These are phyloP conservation scores for Arbacia lixula DNA, from an alignment of 53 echinoderm and acorn worm genomes.

Conservation along the genomic window DNA sequence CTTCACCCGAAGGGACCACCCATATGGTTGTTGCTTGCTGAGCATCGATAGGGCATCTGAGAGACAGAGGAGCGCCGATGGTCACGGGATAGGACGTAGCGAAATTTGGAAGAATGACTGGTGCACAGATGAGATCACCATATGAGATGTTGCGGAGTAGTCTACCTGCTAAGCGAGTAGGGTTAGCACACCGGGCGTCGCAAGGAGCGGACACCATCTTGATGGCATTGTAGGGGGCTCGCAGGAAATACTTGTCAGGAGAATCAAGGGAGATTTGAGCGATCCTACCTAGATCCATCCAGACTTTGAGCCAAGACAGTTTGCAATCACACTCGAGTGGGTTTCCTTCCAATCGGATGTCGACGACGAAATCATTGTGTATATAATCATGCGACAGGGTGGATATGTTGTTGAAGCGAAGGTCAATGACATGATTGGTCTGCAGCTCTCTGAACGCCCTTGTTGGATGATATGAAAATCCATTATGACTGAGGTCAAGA, in stretches of 20 bases:
- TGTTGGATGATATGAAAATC: background rate
- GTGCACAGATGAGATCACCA: background rate
- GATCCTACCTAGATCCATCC: background rate
- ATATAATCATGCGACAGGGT: background rate
- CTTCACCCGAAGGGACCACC: too few species aligned
- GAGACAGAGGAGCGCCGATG: too few species aligned
- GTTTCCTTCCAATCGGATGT: slow-evolving; percentile 15
- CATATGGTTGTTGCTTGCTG: too few species aligned
- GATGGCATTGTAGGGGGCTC: background rate
- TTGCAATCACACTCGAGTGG: slow-evolving; percentile 12
- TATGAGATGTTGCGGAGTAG: background rate
- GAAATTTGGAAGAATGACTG: background rate
- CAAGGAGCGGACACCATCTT: background rate
- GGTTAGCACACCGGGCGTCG: background rate
- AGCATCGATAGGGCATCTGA: too few species aligned
- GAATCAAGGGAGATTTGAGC: background rate
- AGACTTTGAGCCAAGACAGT: background rate
- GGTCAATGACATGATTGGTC: slow-evolving; percentile 7
- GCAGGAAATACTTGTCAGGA: slow-evolving; percentile 10
- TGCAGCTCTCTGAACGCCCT: slow-evolving; percentile 1
- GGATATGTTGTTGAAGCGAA: background rate
- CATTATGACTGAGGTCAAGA: slow-evolving; percentile 8
- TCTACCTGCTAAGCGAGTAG: background rate
- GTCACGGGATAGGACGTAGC: too few species aligned
- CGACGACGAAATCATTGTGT: background rate